Evolutionary conservation across 2,797 vertebrate species (phyloP).

Genomic region (Clarias laeviceps): DNA sequence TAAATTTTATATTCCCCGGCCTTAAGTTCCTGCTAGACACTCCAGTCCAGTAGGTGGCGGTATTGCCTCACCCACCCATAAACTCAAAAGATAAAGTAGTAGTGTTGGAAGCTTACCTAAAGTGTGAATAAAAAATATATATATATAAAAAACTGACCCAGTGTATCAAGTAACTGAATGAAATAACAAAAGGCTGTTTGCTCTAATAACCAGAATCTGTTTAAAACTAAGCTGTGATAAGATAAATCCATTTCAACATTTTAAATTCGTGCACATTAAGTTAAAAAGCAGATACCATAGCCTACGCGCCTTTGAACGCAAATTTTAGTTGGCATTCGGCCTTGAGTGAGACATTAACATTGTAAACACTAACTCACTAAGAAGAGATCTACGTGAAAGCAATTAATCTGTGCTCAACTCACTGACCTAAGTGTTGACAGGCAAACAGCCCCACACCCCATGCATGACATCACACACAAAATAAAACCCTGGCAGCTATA

Average conservation of each 20-base stretch:
- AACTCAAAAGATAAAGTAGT: too few species aligned
- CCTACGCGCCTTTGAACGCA: not conserved
- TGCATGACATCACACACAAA: conserved; percentile 15
- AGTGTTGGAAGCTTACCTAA: too few species aligned
- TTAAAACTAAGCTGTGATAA: not conserved
- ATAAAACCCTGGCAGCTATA: not conserved
- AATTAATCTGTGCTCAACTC: not conserved
- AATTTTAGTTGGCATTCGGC: not conserved
- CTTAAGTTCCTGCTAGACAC: too few species aligned
- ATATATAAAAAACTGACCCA: too few species aligned
- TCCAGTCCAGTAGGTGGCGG: too few species aligned
- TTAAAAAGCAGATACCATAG: not conserved
- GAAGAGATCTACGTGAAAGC: not conserved
- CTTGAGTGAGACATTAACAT: not conserved
- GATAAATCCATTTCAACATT: not conserved
- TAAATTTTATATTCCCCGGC: too few species aligned
- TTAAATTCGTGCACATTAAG: not conserved
- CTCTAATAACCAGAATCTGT: not conserved
- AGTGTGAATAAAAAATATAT: too few species aligned
- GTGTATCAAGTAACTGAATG: too few species aligned
- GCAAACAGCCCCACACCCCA: conserved; percentile 27
- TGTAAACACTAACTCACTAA: not conserved
- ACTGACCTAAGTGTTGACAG: not conserved
- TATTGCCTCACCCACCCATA: too few species aligned
- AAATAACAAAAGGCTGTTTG: too few species aligned